Evolutionary conservation across 2,888 invertebrate species (phyloP).

Genomic region (Agrochola circellaris): DNA sequence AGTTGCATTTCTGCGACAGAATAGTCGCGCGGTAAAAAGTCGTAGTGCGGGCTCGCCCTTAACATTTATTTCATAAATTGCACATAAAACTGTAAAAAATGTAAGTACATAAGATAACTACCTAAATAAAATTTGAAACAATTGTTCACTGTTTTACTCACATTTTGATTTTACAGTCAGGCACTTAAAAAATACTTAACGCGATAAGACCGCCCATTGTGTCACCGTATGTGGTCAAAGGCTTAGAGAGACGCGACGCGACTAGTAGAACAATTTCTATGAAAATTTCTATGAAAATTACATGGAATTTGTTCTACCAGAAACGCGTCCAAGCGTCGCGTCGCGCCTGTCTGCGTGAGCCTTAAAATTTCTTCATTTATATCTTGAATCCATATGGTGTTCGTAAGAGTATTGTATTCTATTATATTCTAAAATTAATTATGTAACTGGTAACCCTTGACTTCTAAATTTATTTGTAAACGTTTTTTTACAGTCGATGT

Average conservation of each 20-base stretch:
- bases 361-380: neutral
- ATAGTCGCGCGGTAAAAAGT: too few relatives aligned
- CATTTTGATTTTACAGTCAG: too few relatives aligned
- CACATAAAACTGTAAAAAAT: too few relatives aligned
- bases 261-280: neutral
- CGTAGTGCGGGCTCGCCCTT: too few relatives aligned
- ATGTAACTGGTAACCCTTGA: neutral
- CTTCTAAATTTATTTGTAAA: neutral
- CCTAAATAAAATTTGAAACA: too few relatives aligned
- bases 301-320: neutral
- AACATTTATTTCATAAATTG: too few relatives aligned
- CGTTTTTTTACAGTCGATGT: constrained; percentile 58
- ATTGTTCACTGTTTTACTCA: too few relatives aligned
- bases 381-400: neutral
- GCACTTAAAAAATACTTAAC: neutral
- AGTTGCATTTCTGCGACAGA: too few relatives aligned
- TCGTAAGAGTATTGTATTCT: neutral
- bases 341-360: neutral
- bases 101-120: too few relatives aligned
- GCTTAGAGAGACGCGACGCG: too few relatives aligned
- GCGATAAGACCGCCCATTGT: neutral
- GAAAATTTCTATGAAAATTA: neutral
- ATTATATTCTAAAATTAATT: neutral
- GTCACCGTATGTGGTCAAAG: neutral
- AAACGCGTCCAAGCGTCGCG: neutral